phyloP scores from a whole-genome alignment of 2,888 invertebrate genomes.

The Noctua comes region DNA sequence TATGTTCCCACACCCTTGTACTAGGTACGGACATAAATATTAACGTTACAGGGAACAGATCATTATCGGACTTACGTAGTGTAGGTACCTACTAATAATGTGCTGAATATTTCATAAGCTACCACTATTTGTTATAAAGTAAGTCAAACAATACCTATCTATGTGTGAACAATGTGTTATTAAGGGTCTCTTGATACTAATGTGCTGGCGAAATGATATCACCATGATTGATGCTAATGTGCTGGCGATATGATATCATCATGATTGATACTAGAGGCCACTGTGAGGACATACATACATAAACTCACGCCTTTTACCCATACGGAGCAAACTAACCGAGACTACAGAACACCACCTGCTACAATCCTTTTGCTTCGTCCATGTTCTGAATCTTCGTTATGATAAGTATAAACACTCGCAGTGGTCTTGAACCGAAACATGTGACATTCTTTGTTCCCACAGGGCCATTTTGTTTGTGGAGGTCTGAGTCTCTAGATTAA shows the following conservation, averaged over 20 bases:
- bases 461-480: neutral
- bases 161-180: neutral
- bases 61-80: constrained; percentile 18
- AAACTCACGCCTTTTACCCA: neutral
- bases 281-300: neutral
- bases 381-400: neutral
- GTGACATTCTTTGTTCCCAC: neutral
- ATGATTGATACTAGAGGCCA: neutral
- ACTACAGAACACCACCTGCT: neutral
- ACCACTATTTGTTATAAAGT: constrained; percentile 8
- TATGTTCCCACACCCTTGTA: constrained; percentile 1
- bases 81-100: constrained; percentile 5
- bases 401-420: neutral
- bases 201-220: neutral
- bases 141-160: constrained; percentile 6
- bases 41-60: constrained; percentile 5
- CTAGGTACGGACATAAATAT: constrained; percentile 8
- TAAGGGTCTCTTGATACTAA: neutral
- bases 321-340: neutral
- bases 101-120: constrained; percentile 34
- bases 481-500: neutral
- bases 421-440: neutral
- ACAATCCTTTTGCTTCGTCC: neutral
- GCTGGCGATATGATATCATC: neutral
- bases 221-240: neutral